phyloP scores from a whole-genome alignment of 2,888 invertebrate genomes.

The Caenorhabditis parvicauda region DNA sequence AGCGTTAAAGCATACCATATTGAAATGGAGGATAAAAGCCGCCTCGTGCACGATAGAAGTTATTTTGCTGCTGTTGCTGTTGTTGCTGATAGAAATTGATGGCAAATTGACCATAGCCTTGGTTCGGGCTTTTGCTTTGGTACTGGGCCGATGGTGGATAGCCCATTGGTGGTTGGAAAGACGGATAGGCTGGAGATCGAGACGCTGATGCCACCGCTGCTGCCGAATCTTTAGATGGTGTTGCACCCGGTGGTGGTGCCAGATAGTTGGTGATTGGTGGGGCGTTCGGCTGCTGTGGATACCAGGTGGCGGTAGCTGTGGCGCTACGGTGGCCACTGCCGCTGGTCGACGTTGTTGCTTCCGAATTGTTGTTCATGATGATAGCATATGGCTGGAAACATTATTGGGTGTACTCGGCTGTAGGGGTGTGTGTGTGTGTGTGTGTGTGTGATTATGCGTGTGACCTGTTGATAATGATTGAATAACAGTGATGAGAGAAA shows the following conservation, averaged over 20 bases:
- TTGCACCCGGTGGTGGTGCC: conserved; percentile 3
- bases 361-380: background rate
- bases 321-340: conserved; percentile 9
- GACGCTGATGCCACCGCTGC: too few species aligned
- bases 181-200: background rate
- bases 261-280: conserved; percentile 18
- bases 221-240: too few species aligned
- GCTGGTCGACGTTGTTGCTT: conserved; percentile 11
- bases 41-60: too few species aligned
- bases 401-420: background rate
- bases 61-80: too few species aligned
- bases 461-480: background rate
- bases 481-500: background rate
- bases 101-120: too few species aligned
- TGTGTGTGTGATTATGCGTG: background rate
- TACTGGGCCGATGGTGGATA: too few species aligned
- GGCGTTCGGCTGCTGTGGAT: conserved; percentile 23
- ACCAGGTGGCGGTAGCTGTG: conserved; percentile 28
- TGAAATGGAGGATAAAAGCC: too few species aligned
- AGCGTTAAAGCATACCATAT: too few species aligned
- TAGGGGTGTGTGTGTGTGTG: background rate
- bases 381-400: background rate
- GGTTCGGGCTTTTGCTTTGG: too few species aligned
- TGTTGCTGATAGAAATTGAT: too few species aligned
- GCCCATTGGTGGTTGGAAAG: too few species aligned